Conservation (phyloP, 2,797 vertebrate genomes). For the Helarctos malayanus region DNA sequence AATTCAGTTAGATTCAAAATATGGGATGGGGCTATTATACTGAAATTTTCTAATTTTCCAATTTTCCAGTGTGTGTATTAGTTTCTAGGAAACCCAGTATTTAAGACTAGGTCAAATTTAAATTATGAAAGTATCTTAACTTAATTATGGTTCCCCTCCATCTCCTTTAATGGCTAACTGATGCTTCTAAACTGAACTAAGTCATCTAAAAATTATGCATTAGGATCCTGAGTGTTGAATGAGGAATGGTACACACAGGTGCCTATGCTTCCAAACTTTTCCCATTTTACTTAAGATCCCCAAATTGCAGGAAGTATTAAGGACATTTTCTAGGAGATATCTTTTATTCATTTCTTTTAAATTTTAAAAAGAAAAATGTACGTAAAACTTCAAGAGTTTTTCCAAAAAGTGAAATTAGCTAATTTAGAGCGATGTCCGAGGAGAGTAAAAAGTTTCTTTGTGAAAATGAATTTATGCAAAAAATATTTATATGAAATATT, state of each 20-base stretch:
- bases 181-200: background rate
- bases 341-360: background rate
- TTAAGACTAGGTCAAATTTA: background rate
- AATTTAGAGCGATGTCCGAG: background rate
- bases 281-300: background rate
- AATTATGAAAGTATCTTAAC: background rate
- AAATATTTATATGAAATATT: background rate
- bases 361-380: background rate
- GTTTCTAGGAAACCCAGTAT: background rate
- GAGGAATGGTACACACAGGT: background rate
- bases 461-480: slow-evolving; percentile 23
- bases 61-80: background rate
- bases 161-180: background rate
- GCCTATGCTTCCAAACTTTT: background rate
- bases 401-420: background rate
- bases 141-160: background rate
- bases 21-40: background rate
- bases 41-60: background rate
- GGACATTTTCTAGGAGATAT: background rate
- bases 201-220: background rate
- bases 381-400: background rate
- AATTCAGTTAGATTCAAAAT: background rate
- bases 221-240: background rate
- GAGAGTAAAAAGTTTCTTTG: background rate
- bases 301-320: background rate